phyloP scores from a whole-genome alignment of 2,797 vertebrate species.

The Natrix natrix region DNA sequence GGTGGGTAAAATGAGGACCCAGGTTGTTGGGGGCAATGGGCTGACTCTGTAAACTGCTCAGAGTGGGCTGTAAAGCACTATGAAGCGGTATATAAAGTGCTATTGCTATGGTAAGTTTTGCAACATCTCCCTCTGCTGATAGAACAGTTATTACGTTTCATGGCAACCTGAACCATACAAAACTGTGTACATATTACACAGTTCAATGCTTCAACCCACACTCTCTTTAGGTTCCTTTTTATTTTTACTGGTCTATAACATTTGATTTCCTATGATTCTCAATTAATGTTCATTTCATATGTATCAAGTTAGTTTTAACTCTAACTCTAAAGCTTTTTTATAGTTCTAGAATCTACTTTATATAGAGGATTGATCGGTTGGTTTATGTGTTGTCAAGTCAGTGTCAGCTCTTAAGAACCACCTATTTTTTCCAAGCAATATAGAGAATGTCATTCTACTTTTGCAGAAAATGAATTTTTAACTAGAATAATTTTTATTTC shows the following conservation, averaged over 20 bases:
- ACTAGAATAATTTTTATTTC: neutral
- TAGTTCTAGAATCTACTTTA: neutral
- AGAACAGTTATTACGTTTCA: neutral
- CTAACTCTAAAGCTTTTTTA: neutral
- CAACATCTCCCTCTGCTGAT: constrained; percentile 61
- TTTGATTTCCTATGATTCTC: neutral
- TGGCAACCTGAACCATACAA: neutral
- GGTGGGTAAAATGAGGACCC: too few relatives aligned
- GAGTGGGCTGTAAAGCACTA: too few relatives aligned
- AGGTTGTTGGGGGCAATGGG: too few relatives aligned
- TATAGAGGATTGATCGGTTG: neutral
- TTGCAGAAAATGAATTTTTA: neutral
- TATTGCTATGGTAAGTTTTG: constrained; percentile 22
- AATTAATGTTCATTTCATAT: neutral
- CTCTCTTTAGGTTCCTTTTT: neutral
- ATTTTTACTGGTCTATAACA: neutral
- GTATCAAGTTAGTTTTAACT: neutral
- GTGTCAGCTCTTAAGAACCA: neutral
- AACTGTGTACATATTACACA: neutral
- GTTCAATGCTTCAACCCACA: neutral
- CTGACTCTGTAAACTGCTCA: too few relatives aligned
- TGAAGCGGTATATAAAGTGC: too few relatives aligned
- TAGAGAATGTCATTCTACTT: neutral
- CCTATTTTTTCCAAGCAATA: neutral
- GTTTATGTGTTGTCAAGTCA: neutral